A percentile compares a stretch with the other conserved stretches of the same genome.
Conservation (phyloP, 2,113 vertebrate species). For the Ranitomeya imitator region DNA sequence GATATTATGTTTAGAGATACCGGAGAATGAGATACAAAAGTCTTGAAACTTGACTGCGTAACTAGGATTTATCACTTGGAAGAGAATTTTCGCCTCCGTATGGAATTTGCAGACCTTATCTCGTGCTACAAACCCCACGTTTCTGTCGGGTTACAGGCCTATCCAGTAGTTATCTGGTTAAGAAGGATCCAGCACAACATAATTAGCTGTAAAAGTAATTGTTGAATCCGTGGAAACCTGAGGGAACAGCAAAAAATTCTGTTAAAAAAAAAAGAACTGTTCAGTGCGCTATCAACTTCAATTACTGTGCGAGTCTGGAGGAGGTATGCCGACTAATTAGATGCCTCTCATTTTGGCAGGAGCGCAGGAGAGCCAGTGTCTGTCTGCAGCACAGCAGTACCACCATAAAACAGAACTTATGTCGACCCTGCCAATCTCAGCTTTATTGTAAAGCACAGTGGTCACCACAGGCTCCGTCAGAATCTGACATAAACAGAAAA, state of each 20-base stretch:
- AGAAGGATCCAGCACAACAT: conserved; percentile 2
- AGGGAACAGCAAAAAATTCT: conserved; percentile 31
- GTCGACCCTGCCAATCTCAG: conserved; percentile 30
- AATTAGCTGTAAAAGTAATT: conserved; percentile 52
- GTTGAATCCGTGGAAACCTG: conserved; percentile 48
- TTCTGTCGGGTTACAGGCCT: neutral
- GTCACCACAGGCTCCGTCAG: conserved; percentile 23
- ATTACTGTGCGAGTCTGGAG: conserved; percentile 43
- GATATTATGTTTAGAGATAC: no score
- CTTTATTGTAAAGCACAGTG: conserved; percentile 11
- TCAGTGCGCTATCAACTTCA: conserved; percentile 43
- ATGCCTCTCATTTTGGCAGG: conserved; percentile 32
- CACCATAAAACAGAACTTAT: conserved; percentile 29
- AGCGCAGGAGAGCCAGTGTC: conserved; percentile 36
- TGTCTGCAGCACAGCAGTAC: conserved; percentile 49
- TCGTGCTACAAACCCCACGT: neutral
- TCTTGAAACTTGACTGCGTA: no score
- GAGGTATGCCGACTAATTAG: conserved; percentile 49
- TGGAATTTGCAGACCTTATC: neutral
- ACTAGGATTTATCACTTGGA: no score
- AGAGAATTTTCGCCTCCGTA: no score
- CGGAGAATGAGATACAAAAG: no score
- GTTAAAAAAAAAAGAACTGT: conserved; percentile 14
- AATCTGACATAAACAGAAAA: conserved; percentile 1
- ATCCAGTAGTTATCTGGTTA: neutral